phyloP scores from a whole-genome alignment of 2,797 vertebrate genomes.

The Mallotus villosus region DNA sequence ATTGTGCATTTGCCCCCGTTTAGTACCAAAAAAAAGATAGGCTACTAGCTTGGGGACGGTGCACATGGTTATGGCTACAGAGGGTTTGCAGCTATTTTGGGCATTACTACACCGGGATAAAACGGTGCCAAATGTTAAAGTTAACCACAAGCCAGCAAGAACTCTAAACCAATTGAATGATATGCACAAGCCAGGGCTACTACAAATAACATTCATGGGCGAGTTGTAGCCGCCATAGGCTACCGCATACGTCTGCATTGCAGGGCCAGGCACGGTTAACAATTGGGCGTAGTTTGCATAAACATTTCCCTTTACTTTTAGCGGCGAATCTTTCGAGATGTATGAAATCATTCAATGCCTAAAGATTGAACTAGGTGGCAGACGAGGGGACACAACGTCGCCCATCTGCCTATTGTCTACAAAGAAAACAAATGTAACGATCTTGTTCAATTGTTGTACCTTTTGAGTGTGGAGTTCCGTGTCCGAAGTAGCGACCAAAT shows the following conservation, averaged over 20 bases:
- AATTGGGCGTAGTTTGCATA: conserved; percentile 72
- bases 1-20: background rate
- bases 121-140: background rate
- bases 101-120: background rate
- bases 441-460: conserved; percentile 66
- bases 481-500: conserved; percentile 74
- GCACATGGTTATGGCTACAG: conserved; percentile 19
- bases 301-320: conserved; percentile 38
- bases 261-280: conserved; percentile 68
- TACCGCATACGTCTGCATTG: conserved; percentile 66
- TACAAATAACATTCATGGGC: background rate
- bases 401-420: background rate
- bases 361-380: accelerated
- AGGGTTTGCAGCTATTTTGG: background rate
- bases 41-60: background rate
- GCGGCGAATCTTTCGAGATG: conserved; percentile 11
- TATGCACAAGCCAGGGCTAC: background rate
- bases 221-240: conserved; percentile 57
- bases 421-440: conserved; percentile 35
- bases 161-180: background rate
- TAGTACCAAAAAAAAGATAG: background rate
- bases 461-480: conserved; percentile 77
- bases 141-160: background rate
- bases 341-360: background rate
- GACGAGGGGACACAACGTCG: accelerated